These are phyloP conservation scores for Pilophorus perplexus DNA, from an alignment of 2,888 invertebrate genomes.

Conservation along the genomic window DNA sequence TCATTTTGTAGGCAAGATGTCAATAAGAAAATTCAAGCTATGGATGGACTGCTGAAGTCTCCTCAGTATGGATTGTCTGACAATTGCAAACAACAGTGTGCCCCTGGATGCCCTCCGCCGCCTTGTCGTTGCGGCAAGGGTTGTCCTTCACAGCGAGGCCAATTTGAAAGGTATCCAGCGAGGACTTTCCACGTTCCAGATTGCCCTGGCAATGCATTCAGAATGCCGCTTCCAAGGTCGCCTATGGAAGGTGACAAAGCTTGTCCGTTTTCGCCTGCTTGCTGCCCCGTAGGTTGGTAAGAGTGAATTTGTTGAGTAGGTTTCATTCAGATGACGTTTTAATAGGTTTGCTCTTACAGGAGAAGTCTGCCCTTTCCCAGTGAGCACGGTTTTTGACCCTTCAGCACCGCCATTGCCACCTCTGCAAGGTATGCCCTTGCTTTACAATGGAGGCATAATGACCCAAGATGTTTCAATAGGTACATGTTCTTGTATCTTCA, in stretches of 20 bases:
- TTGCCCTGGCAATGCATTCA: constrained; percentile 3
- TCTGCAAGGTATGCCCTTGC: neutral
- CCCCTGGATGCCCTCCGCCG: constrained; percentile 6
- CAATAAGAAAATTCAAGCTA: neutral
- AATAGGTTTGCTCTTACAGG: too few species aligned
- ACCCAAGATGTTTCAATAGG: too few species aligned
- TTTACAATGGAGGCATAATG: too few species aligned
- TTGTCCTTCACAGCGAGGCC: constrained; percentile 3
- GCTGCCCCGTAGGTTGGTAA: constrained; percentile 19
- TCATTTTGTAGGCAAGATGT: neutral
- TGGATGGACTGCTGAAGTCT: neutral
- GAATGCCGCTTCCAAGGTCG: constrained; percentile 4
- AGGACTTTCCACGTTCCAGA: constrained; percentile 20
- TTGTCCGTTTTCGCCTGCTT: constrained; percentile 22
- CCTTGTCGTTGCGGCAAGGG: constrained; percentile 3
- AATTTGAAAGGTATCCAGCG: neutral
- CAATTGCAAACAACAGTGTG: too few species aligned
- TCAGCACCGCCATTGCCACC: constrained; percentile 6
- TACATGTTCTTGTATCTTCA: too few species aligned
- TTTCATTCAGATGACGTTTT: neutral
- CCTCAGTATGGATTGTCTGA: neutral
- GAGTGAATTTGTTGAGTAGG: too few species aligned
- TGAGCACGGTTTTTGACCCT: constrained; percentile 7
- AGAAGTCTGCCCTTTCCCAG: constrained; percentile 24
- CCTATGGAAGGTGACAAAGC: constrained; percentile 2